Conservation (phyloP, 1,140 invertebrate species). For the Cydia amplana region DNA sequence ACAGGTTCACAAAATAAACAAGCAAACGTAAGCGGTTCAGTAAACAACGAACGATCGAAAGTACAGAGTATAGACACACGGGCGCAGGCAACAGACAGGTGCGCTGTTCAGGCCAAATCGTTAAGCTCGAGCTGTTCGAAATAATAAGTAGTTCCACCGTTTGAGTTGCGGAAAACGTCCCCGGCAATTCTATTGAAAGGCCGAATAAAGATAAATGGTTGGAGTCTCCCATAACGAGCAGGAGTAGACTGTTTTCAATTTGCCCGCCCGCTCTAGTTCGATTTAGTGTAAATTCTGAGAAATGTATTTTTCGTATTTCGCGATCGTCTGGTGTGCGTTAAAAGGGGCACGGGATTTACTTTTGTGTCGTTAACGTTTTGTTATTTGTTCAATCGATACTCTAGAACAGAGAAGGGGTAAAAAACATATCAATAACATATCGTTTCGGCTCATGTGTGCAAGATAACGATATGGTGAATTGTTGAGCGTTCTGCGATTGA, state of each 20-base stretch:
- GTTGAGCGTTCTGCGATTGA: background rate
- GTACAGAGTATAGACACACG: constrained; percentile 7
- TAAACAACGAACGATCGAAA: constrained; percentile 15
- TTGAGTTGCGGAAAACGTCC: constrained; percentile 73
- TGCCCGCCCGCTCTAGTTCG: constrained; percentile 58
- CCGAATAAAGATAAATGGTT: constrained; percentile 76
- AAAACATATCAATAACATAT: background rate
- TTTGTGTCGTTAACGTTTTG: constrained; percentile 27
- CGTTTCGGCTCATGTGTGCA: background rate
- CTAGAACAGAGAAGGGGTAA: background rate
- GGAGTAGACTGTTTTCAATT: constrained; percentile 75
- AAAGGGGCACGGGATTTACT: constrained; percentile 35
- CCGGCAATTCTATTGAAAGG: constrained; percentile 74
- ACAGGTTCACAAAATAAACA: too few species aligned
- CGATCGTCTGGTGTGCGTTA: constrained; percentile 33
- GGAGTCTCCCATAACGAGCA: constrained; percentile 69
- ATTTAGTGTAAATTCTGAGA: constrained; percentile 68
- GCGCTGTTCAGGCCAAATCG: constrained; percentile 64
- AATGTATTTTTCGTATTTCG: constrained; percentile 54
- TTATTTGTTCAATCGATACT: constrained; percentile 7
- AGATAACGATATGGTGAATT: background rate
- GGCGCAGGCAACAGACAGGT: constrained; percentile 52
- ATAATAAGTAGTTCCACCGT: constrained; percentile 59
- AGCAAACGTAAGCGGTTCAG: constrained; percentile 1
- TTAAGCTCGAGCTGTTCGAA: constrained; percentile 69